Base-by-base conservation (phyloP, 2,888 invertebrate species). In the Xestobium rufovillosum region DNA sequence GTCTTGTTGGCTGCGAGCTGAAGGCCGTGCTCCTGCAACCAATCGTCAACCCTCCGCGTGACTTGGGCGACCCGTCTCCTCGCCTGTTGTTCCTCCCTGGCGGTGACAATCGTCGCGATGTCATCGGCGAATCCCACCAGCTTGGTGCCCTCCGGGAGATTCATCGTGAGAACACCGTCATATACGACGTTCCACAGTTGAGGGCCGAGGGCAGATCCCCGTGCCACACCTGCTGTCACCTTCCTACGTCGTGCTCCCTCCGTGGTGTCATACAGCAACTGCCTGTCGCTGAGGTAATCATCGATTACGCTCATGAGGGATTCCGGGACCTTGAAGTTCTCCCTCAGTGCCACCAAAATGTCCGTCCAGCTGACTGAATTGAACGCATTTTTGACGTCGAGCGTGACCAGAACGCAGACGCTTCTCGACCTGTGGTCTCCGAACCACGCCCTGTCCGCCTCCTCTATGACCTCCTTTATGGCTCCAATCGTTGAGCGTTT, bases 181-280 rank as follows among this genome's bases (percentile, higher is more conserved):
- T 34, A 34, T n/a, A 31, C 8, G 10, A 34, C 13, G 14, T 34
- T 34, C 34, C 34, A 34, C 25, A 34, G 30, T n/a, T 15, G 10
- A n/a, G 34, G 30, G n/a, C 23, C 34, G 8, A 34, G 27, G 10
- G 27, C 29, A n/a, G 34, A 31, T n/a, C 34, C 34, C 29, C 27
- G 34, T 12, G 34, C 26, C 12, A 34, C 34, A 8, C 34, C 34
- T 15, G 26, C 14, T 16, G 14, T 33, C 15, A 16, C 4, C 13
- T 14, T 14, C 15, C 6, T n/a, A n/a, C n/a, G n/a, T n/a, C n/a
- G n/a, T n/a, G n/a, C n/a, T n/a, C n/a, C n/a, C n/a, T n/a, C n/a
- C 11, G 4, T 31, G 10, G n/a, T 4, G 6, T 32, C 16, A 11
- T 12, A n/a, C 10, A 31, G 9, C 15, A 36, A 32, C 12, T 8